Conservation (phyloP, 2,113 vertebrate species). For the Octodon degus region DNA sequence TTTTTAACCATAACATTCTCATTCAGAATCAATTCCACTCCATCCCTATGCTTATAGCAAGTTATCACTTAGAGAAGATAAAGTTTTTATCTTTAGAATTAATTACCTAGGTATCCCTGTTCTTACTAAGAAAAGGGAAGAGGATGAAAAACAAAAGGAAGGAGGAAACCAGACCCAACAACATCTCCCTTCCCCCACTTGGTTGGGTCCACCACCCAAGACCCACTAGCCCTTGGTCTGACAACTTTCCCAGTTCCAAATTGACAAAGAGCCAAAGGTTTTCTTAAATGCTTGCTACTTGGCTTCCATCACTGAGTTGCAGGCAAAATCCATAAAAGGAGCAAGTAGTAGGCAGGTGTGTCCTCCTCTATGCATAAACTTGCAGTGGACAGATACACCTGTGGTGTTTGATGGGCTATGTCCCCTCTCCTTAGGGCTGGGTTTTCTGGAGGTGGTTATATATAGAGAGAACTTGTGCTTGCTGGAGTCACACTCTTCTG, state of each 20-base stretch:
- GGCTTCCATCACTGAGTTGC: neutral
- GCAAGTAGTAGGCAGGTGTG: neutral
- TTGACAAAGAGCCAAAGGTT: neutral
- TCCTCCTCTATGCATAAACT: neutral
- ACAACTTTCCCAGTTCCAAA: neutral
- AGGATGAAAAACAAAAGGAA: neutral
- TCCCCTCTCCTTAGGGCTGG: neutral
- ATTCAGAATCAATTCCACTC: neutral
- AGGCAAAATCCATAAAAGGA: neutral
- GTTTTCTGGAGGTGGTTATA: neutral
- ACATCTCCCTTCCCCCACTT: too few species aligned
- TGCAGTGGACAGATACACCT: fast-evolving
- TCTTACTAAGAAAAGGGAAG: neutral
- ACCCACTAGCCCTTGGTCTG: neutral
- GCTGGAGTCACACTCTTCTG: neutral
- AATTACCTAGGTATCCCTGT: neutral
- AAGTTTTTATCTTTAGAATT: neutral
- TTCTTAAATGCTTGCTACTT: neutral
- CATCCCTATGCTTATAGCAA: too few species aligned
- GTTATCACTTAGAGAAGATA: neutral
- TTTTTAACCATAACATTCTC: neutral
- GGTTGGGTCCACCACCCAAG: neutral
- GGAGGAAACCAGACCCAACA: neutral
- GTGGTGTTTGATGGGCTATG: fast-evolving
- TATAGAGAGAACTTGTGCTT: too few species aligned